phyloP scores from a whole-genome alignment of 2,113 vertebrate genomes.

The Zeus faber region DNA sequence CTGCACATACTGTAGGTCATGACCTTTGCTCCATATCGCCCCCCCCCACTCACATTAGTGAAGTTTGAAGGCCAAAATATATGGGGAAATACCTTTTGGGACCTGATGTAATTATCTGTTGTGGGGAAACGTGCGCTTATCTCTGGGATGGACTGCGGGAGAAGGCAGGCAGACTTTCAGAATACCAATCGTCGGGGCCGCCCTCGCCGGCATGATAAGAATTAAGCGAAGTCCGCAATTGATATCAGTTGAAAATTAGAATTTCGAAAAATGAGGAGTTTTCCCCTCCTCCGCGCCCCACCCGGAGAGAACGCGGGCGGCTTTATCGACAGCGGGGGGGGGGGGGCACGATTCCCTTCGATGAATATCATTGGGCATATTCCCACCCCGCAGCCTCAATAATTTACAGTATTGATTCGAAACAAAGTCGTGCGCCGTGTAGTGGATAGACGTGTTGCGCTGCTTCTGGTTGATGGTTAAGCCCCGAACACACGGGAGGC shows the following conservation, averaged over 20 bases:
- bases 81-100: conserved; percentile 55
- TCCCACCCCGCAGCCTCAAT: conserved; percentile 57
- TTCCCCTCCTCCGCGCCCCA: conserved; percentile 52
- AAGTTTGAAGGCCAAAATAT: no score
- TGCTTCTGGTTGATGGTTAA: conserved; percentile 64
- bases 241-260: conserved; percentile 79
- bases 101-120: conserved; percentile 39
- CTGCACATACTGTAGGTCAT: no score
- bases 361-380: conserved; percentile 73
- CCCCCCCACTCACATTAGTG: no score
- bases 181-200: conserved; percentile 61
- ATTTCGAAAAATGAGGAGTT: conserved; percentile 53
- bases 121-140: conserved; percentile 30
- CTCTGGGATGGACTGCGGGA: conserved; percentile 9
- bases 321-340: conserved; percentile 61
- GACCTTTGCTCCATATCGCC: no score
- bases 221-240: conserved; percentile 72
- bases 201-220: conserved; percentile 44
- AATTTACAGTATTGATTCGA: conserved; percentile 74
- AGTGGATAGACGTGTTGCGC: conserved; percentile 49
- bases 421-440: conserved; percentile 64
- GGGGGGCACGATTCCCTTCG: conserved; percentile 63
- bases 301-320: conserved; percentile 53
- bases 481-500: conserved; percentile 42
- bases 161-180: conserved; percentile 45